Conservation (phyloP, 2,888 invertebrate species). For the Apotomis capreana region DNA sequence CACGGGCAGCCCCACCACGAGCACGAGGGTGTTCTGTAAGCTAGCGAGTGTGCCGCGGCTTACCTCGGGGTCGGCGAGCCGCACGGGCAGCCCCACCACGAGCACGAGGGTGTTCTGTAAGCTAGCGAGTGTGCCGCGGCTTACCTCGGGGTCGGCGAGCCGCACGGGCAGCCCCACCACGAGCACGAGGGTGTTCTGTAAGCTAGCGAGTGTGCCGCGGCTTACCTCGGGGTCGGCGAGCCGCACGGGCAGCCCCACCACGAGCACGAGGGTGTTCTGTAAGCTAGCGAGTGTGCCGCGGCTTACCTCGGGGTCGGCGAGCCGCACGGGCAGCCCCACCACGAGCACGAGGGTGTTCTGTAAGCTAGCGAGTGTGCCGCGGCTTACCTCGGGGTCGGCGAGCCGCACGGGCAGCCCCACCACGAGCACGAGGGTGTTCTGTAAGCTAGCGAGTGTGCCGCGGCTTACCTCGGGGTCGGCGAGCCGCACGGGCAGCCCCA, state of each 20-base stretch:
- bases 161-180: too few relatives aligned
- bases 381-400: background rate
- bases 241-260: background rate
- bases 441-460: too few relatives aligned
- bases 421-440: too few relatives aligned
- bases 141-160: too few relatives aligned
- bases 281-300: background rate
- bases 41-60: too few relatives aligned
- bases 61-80: too few relatives aligned
- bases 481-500: background rate
- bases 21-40: too few relatives aligned
- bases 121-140: too few relatives aligned
- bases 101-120: too few relatives aligned
- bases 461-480: background rate
- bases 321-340: background rate
- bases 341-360: background rate
- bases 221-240: slow-evolving; percentile 12
- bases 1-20: slow-evolving; percentile 12
- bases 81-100: too few relatives aligned
- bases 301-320: slow-evolving; percentile 9
- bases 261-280: background rate
- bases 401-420: background rate
- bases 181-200: too few relatives aligned
- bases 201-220: background rate
- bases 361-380: too few relatives aligned